Base-by-base conservation (phyloP, 2,888 invertebrate species). In the Agrotis exclamationis region DNA sequence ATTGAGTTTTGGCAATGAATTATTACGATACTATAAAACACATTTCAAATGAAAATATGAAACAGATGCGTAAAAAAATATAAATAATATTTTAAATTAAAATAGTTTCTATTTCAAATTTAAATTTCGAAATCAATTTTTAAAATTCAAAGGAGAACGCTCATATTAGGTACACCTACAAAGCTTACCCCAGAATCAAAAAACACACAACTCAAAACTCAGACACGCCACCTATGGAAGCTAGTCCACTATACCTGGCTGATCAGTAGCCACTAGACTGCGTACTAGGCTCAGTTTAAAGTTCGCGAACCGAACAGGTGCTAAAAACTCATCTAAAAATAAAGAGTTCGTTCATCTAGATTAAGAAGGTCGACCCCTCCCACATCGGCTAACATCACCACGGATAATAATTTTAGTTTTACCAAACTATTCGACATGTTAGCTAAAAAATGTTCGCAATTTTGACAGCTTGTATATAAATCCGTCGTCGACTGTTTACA, bases 401-500 rank as follows among this genome's bases (percentile, higher is more conserved):
- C 54, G 65, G 56, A 68, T 79, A 71, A 84, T 79, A 82, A 82
- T 65, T 73, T 79, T 33, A 78, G 74, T 67, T 73, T 79, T 33
- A 70, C 76, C 16, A 50, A 81, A 77, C 28, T 67, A 70, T 56
- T 74, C 77, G 71, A 81, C 73, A 70, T 64, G 50, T 18, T 18
- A 56, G 57, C 75, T 74, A 68, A 78, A 59, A 68, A 76, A 80
- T 79, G 77, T 73, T 56, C 65, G 66, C 51, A 69, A 53, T 84
- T 82, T 85, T 87, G 90, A 89, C 89, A 80, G 73, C 20, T 53
- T 91, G 92, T 93, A 76, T 93, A 92, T 87, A 90, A 87, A 92
- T 95, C 95, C 82, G 85, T 96, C 94, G 85, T 93, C 95, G 95
- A 57, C 73, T 95, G 92, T 96, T 96, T 95, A 93, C 89, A 79